Percentiles rank a stretch among this genome's conserved stretches.
Conservation (phyloP, 2,888 invertebrate genomes). For the Ryuthela nishihirai region DNA sequence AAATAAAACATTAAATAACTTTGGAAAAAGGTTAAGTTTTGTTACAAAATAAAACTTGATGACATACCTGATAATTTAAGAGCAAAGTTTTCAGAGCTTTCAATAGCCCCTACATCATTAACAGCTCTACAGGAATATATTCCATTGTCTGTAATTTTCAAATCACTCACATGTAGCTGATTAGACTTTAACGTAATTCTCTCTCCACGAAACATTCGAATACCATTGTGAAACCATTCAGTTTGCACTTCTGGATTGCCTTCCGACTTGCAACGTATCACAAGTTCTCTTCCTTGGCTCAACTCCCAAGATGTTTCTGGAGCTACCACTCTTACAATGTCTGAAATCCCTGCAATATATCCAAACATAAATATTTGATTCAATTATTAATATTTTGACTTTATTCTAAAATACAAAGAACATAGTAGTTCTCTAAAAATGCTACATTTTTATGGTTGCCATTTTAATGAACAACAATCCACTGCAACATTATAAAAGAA, state of each 20-base stretch:
- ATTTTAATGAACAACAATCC: too few relatives aligned
- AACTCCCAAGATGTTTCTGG: constrained; percentile 56
- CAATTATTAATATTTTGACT: too few relatives aligned
- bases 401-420: too few relatives aligned
- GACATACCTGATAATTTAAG: constrained; percentile 57
- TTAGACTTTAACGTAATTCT: constrained; percentile 59
- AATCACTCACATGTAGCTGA: constrained; percentile 59
- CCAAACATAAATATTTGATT: too few relatives aligned
- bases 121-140: constrained; percentile 68
- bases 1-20: too few relatives aligned
- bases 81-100: constrained; percentile 57
- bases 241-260: constrained; percentile 63
- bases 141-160: constrained; percentile 61
- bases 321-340: constrained; percentile 56
- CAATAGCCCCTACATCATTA: constrained; percentile 62
- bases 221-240: constrained; percentile 64
- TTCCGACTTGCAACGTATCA: constrained; percentile 62
- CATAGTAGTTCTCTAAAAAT: too few relatives aligned
- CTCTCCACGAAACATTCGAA: constrained; percentile 58
- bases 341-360: constrained; percentile 64
- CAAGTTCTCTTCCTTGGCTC: constrained; percentile 56
- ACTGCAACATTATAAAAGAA: too few relatives aligned
- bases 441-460: too few relatives aligned
- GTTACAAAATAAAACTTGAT: too few relatives aligned
- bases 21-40: too few relatives aligned